Conservation (phyloP, 64 coral and sea anemone genomes). For the Hydrozoanthus tunicans region DNA sequence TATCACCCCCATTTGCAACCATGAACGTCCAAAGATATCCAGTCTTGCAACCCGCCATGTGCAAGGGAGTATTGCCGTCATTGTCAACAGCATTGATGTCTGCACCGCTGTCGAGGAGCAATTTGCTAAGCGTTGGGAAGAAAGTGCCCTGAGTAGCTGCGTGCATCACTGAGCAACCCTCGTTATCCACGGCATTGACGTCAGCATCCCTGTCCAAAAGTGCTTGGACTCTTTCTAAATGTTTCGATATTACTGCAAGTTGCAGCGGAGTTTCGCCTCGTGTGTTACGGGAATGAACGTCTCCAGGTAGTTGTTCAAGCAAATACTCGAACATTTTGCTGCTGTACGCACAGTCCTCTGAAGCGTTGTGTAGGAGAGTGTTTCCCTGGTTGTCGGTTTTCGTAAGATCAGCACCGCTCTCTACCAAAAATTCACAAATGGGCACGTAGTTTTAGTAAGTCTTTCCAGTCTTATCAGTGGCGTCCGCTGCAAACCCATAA, state of each 20-base stretch:
- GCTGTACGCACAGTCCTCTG: neutral
- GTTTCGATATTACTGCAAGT: too few relatives aligned
- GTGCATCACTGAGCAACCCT: neutral
- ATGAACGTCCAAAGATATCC: neutral
- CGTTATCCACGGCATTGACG: constrained; percentile 4
- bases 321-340: neutral
- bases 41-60: neutral
- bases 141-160: neutral
- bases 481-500: constrained; percentile 1
- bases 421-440: neutral
- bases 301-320: neutral
- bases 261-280: too few relatives aligned
- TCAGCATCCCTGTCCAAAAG: too few relatives aligned
- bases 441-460: neutral
- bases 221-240: neutral
- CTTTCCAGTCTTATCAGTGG: constrained; percentile 9
- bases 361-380: constrained; percentile 12
- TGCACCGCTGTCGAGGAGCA: neutral
- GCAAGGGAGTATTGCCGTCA: neutral
- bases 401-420: neutral
- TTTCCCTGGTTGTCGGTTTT: neutral
- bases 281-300: neutral
- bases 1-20: neutral
- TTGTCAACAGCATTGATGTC: constrained; percentile 31
- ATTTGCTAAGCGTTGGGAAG: neutral